Evolutionary conservation across 2,113 vertebrate species (phyloP), one percentile per base, ranked within the genome.

Genomic region (Seriola quinqueradiata): DNA sequence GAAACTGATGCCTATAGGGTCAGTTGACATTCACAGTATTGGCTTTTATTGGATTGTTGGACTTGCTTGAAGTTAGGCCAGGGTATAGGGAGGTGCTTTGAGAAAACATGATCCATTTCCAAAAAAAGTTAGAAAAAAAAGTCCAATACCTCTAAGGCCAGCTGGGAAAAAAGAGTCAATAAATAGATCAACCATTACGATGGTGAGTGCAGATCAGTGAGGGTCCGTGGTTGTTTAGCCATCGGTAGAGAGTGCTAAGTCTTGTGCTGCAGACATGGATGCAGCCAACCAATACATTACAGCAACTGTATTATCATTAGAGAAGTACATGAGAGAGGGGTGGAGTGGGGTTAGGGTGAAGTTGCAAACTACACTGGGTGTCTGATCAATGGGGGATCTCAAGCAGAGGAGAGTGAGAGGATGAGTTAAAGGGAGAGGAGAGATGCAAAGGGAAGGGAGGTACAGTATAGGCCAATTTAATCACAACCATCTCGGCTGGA

Each of bases 401-500:
- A 82, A 75, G 72, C 64, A 50, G 44, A 12, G 9, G 50, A 65
- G 81, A 71, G 64, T 12, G 48, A 80, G 34, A 28, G 79, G 28
- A 61, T 70, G 71, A 82, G 73, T 73, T 23, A 59, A 64, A 81
- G 17, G 42, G 38, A 87, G 74, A 76, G 52, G 23, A 63, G 68
- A 50, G 46, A 77, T 55, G 58, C 44, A 85, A 50, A 75, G 66
- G 77, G 21, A 23, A 81, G 70, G 65, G 75, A 85, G 75, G 80
- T 88, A 80, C 70, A 74, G 69, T 75, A 71, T 38, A 70, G 71
- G 63, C 75, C 82, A 87, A 86, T 91, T 94, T 93, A 93, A 94
- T 93, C 90, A 84, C 84, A 75, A 70, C 81, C 81, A 91, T 92
- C 90, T 87, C 71, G 54, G 83, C 69, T 83, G 91, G 88, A 89